Evolutionary conservation across 2,113 vertebrate species (phyloP), one percentile per base, ranked within the genome.

Genomic region (Hassar affinis): DNA sequence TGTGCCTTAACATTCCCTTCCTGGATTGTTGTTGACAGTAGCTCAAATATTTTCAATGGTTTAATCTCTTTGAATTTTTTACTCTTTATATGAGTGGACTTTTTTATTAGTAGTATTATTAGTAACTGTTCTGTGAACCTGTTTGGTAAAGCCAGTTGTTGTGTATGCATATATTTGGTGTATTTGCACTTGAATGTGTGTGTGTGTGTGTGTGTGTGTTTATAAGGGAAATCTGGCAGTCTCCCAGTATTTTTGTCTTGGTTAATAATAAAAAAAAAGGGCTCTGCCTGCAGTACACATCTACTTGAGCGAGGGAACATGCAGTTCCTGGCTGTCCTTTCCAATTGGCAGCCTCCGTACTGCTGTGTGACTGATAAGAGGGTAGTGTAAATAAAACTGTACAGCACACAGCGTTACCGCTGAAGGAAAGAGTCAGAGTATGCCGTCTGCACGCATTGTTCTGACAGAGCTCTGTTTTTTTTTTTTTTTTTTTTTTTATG

Each of bases 351-450:
- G 95, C 89, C 93, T 82, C 92, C 87, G 91, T 93, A 88, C 95
- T 95, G 96, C 95, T 96, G 95, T 93, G 93, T 89, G 93, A 90
- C 96, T 97, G 97, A 99, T 98, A 99, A 98, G 96, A 96, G 93
- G 94, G 94, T 94, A 92, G 96, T 97, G 97, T 98, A 99, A 98
- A 98, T 99, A 98, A 96, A 97, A 97, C 94, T 96, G 96, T 97
- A 96, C 94, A 91, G 95, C 94, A 89, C 91, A 92, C 93, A 92
- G 93, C 88, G 93, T 92, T 93, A 94, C 93, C 92, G 83, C 84
- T 87, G 71, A 85, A 85, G 85, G 83, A 84, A 84, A 76, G 74
- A 64, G 69, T 72, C 87, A 93, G 92, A 92, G 93, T 94, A 93
- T 57, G 84, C 88, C 88, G 96, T 96, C 96, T 97, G 96, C 93